Evolutionary conservation across 2,797 vertebrate species (phyloP).

Genomic region (Esox masquinongy): DNA sequence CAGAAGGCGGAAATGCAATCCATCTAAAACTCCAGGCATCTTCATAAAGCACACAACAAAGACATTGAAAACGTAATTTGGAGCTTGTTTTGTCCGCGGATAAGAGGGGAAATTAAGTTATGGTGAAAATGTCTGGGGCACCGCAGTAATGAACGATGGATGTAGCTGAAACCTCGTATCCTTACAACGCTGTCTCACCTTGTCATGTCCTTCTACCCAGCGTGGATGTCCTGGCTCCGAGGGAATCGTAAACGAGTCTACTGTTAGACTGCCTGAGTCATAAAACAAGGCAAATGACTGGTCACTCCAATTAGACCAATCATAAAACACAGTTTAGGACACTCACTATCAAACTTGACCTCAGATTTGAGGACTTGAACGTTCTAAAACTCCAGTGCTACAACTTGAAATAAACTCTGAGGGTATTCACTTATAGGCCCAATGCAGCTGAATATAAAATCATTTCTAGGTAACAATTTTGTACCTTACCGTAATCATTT

Average conservation of each 20-base stretch:
- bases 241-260: conserved; percentile 49
- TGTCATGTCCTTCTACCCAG: conserved; percentile 38
- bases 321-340: conserved; percentile 56
- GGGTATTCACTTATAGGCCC: background rate
- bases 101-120: conserved; percentile 39
- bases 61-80: conserved; percentile 32
- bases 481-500: background rate
- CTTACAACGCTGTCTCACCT: conserved; percentile 28
- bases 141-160: conserved; percentile 44
- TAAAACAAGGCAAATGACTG: conserved; percentile 48
- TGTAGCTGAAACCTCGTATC: conserved; percentile 35
- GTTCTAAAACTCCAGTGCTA: conserved; percentile 30
- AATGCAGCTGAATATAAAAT: background rate
- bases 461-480: background rate
- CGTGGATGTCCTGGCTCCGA: conserved; percentile 22
- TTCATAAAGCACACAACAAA: conserved; percentile 32
- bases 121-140: conserved; percentile 7
- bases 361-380: conserved; percentile 21
- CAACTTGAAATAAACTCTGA: background rate
- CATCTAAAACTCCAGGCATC: conserved; percentile 30
- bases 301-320: conserved; percentile 63
- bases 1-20: conserved; percentile 32
- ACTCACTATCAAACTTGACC: conserved; percentile 54
- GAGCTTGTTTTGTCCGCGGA: conserved; percentile 45
- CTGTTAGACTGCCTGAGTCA: conserved; percentile 22